Base-by-base conservation (phyloP, 2,113 vertebrate species). In the Alligator sinensis region DNA sequence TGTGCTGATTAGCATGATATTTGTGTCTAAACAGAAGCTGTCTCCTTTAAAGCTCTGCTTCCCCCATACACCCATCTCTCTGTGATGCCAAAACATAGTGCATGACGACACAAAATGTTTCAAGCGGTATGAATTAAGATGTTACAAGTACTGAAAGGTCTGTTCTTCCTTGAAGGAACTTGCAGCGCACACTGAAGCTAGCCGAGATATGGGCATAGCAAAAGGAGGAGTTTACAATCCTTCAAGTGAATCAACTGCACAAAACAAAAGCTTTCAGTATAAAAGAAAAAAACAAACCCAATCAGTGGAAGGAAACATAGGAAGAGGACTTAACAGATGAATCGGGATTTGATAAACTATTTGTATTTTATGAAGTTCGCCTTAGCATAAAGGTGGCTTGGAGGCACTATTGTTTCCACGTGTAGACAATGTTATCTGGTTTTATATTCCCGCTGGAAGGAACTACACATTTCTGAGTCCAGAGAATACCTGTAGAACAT, bases 21-120 rank as follows among this genome's bases (percentile, higher is more conserved):
- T 98, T 98, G 98, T 98, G 97, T 98, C 98, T 98, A 98, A 98
- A 98, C 98, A 98, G 98, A 98, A 98, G 98, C 98, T 97, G 97
- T 98, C 98, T 98, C 97, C 97, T 97, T 98, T 95, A 96, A 27
- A 2, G 91, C 94, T 98, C 97, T 92, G 96, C 97, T 97, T 98
- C 97, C 97, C 97, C 96, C 97, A 97, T 95, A 92, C 96, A 97
- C 97, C 96, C 97, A 95, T 96, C 97, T 95, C 97, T 97, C 96
- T 96, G 95, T 95, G 80, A 97, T 81, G 92, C 97, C 96, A 97
- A 97, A 97, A 95, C 92, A 95, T 91, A 25, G 81, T 0, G 16
- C 79, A 55, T 94, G 94, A 95, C 77, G 94, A 92, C 93, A 94
- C 90, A 91, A 25, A 24, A 54, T 47, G 60, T 92, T 54, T 93